A percentile compares a stretch with the other conserved stretches of the same genome.
Evolutionary conservation across 2,797 vertebrate species (phyloP).

Genomic region (Kryptolebias ocellatus): DNA sequence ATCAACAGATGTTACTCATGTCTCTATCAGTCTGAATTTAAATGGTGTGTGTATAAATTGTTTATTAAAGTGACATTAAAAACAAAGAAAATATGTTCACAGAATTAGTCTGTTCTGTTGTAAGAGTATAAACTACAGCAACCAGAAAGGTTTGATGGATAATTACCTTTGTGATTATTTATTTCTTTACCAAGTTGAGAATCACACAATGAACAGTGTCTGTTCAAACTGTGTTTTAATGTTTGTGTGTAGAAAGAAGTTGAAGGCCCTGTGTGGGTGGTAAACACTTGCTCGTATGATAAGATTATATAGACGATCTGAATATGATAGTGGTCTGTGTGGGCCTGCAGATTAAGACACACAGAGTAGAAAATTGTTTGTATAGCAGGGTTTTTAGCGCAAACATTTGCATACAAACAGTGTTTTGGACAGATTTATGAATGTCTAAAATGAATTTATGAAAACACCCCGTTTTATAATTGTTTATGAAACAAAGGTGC

Average conservation of each 20-base stretch:
- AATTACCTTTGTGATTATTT: slow-evolving; percentile 5
- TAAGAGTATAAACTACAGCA: neutral
- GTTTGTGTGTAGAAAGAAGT: slow-evolving; percentile 32
- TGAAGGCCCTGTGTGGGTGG: slow-evolving; percentile 59
- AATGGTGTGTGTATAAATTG: no score
- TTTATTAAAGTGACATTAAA: no score
- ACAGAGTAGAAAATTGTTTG: no score
- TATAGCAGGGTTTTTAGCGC: neutral
- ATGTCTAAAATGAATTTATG: no score
- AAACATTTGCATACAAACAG: neutral
- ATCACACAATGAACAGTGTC: slow-evolving; percentile 4
- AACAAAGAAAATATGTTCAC: no score
- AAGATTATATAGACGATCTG: slow-evolving; percentile 48
- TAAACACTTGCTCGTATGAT: slow-evolving; percentile 50
- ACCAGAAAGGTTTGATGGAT: slow-evolving; percentile 3
- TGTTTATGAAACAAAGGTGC: no score
- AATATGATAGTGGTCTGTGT: slow-evolving; percentile 28
- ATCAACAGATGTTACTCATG: no score
- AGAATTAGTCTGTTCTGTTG: no score
- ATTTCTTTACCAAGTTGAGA: slow-evolving; percentile 14
- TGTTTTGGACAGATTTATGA: neutral
- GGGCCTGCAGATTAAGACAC: slow-evolving; percentile 39
- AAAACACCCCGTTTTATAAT: no score
- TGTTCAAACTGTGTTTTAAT: slow-evolving; percentile 30
- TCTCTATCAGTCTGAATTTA: no score